Evolutionary conservation across 2,113 vertebrate species (phyloP).

Genomic region (Lycaon pictus): DNA sequence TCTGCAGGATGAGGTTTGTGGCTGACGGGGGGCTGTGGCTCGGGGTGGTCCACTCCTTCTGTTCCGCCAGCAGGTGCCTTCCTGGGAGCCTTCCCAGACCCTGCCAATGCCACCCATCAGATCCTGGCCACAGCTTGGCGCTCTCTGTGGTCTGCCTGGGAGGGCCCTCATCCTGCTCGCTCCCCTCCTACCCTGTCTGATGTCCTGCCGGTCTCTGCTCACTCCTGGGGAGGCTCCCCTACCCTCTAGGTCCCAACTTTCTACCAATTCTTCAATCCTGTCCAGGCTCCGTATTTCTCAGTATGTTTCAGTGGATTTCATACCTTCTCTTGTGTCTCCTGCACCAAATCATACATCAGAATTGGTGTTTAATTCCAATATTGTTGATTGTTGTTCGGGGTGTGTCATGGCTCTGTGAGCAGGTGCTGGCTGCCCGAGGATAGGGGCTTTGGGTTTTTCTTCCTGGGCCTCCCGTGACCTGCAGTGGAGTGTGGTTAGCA

Average conservation of each 20-base stretch:
- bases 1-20: constrained; percentile 96
- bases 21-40: neutral
- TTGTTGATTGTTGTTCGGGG: neutral
- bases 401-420: neutral
- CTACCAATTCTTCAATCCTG: neutral
- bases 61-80: neutral
- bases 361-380: neutral
- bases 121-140: accelerated
- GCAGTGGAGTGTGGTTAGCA: neutral
- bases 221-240: accelerated
- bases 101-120: neutral
- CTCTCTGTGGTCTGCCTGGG: neutral
- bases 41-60: accelerated
- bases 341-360: neutral
- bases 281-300: neutral
- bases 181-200: accelerated
- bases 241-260: neutral
- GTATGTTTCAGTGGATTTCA: neutral
- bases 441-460: neutral
- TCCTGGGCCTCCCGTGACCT: neutral
- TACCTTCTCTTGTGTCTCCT: accelerated
- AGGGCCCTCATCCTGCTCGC: neutral
- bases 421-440: neutral
- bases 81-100: accelerated
- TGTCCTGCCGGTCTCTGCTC: neutral